Evolutionary conservation across 2,888 invertebrate genomes (phyloP).

Genomic region (Xestia sexstrigata): DNA sequence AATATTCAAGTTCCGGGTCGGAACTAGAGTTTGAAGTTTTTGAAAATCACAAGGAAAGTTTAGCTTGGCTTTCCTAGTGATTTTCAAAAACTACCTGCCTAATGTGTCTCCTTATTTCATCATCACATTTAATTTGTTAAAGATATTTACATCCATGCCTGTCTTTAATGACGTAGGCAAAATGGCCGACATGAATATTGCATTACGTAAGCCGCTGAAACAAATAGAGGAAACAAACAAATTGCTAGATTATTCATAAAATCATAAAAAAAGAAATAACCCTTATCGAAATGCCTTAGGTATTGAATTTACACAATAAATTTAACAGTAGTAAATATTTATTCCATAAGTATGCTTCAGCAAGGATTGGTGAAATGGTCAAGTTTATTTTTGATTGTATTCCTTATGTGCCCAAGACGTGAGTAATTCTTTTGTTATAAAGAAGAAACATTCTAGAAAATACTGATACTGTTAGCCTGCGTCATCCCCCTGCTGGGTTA

Average conservation of each 20-base stretch:
- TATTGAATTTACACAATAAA: conserved; percentile 46
- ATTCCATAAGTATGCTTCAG: conserved; percentile 52
- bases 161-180: neutral
- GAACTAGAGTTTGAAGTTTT: no score
- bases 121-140: no score
- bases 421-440: conserved; percentile 22
- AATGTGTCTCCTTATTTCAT: no score
- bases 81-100: neutral
- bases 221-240: conserved; percentile 15
- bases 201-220: conserved; percentile 8
- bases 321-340: conserved; percentile 10
- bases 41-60: no score
- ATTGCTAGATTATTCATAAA: conserved; percentile 28
- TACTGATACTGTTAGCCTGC: no score
- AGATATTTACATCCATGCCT: neutral
- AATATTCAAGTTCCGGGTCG: no score
- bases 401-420: conserved; percentile 66
- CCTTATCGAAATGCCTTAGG: conserved; percentile 43
- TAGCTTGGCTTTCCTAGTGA: neutral
- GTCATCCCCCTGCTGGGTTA: no score
- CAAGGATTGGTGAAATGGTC: conserved; percentile 48
- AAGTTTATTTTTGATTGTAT: conserved; percentile 57
- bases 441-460: neutral
- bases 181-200: no score
- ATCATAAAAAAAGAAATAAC: conserved; percentile 22